Conservation (phyloP, 35 echinoderm and acorn worm species). For the Apostichopus japonicus region DNA sequence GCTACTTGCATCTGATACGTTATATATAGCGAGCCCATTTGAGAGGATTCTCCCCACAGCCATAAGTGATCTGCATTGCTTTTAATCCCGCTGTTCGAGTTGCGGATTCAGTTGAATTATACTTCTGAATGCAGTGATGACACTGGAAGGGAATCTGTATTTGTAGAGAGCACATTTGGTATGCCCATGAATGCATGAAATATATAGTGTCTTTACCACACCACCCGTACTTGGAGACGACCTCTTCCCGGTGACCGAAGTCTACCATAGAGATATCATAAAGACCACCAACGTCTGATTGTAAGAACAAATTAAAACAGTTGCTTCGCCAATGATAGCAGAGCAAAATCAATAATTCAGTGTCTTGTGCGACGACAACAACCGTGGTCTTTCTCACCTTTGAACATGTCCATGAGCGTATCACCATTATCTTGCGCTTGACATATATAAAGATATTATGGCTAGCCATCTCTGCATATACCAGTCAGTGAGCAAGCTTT, state of each 20-base stretch:
- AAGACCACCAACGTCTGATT: constrained; percentile 71
- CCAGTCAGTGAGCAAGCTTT: too few species aligned
- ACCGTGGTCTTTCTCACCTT: neutral
- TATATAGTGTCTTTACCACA: constrained; percentile 80
- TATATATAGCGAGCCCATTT: constrained; percentile 36
- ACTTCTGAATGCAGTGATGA: constrained; percentile 68
- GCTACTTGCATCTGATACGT: constrained; percentile 59
- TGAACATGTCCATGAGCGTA: neutral
- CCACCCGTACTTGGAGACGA: constrained; percentile 79
- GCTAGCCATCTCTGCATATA: too few species aligned
- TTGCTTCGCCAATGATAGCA: constrained; percentile 59
- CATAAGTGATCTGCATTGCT: constrained; percentile 58
- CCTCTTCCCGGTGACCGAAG: constrained; percentile 60
- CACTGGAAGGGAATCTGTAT: constrained; percentile 67
- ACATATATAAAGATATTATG: too few species aligned
- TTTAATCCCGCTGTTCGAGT: constrained; percentile 57
- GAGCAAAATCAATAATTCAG: constrained; percentile 15
- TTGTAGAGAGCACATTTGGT: constrained; percentile 78
- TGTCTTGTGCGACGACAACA: neutral
- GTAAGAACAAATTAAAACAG: constrained; percentile 57
- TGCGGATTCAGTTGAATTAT: constrained; percentile 53
- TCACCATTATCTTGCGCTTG: too few species aligned
- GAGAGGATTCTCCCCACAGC: constrained; percentile 55
- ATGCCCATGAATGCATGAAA: constrained; percentile 72
- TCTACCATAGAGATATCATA: constrained; percentile 73